Evolutionary conservation across 2,888 invertebrate species (phyloP).

Genomic region (Cosmia trapezina): DNA sequence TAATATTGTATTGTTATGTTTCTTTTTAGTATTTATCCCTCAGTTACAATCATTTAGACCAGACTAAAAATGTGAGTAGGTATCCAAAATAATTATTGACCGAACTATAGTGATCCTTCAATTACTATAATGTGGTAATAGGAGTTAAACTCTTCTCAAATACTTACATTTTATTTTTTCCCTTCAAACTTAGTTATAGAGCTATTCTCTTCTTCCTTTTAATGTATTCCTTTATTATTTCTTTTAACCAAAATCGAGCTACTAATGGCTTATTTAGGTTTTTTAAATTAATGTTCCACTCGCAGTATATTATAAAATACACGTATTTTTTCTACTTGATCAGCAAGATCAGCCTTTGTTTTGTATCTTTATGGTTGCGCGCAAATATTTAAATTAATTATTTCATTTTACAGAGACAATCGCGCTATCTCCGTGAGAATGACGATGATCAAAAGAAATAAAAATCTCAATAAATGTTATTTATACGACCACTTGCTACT

Average conservation of each 20-base stretch:
- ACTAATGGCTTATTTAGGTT: not conserved
- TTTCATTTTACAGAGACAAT: constrained; percentile 41
- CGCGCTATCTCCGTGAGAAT: constrained; percentile 31
- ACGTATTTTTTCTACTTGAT: not conserved
- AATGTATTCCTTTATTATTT: not conserved
- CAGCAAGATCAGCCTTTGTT: not conserved
- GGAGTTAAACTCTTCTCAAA: not conserved
- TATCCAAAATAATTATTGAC: constrained; percentile 3
- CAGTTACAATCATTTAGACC: constrained; percentile 22
- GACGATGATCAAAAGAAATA: constrained; percentile 46
- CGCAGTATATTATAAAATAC: not conserved
- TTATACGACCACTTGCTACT: constrained; percentile 34
- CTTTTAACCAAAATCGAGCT: not conserved
- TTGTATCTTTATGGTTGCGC: not conserved
- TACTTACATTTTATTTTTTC: not conserved
- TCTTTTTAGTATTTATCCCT: constrained; percentile 30
- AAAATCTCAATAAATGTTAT: constrained; percentile 41
- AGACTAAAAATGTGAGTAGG: constrained; percentile 32
- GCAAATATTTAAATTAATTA: not conserved
- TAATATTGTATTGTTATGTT: constrained; percentile 19
- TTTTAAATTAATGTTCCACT: not conserved
- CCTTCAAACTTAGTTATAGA: not conserved
- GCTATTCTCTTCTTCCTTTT: not conserved
- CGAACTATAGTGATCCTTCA: not conserved
- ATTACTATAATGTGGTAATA: not conserved